Base-by-base conservation (phyloP, 2,797 vertebrate species). In the Eospalax fontanierii region DNA sequence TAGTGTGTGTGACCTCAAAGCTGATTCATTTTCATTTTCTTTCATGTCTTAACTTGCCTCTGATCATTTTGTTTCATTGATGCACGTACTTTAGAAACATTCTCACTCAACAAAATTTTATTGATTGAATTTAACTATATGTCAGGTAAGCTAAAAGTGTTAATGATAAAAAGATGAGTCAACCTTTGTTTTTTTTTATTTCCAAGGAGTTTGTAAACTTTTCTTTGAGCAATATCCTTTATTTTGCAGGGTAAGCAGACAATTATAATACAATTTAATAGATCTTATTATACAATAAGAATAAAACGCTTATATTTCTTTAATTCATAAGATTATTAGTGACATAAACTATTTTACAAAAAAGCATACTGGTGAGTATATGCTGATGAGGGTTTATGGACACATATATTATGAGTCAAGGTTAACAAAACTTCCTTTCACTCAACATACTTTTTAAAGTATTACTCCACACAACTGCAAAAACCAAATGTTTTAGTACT, bases 41-140 rank as follows among this genome's bases (percentile, higher is more conserved):
- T 90, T 73, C 18, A 66, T 78, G n/a, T 40, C n/a, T 74, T 86
- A 82, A 70, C 71, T 19, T 28, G 5, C 6, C 73, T 38, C n/a
- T 50, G 30, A 76, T 73, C 40, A 46, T 81, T 93, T 89, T 66
- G 12, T 90, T 94, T 40, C 14, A 65, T 24, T 89, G 61, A 85
- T 10, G 6, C 21, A 65, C 18, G 1, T 5, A 24, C 46, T 54
- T 80, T 71, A 87, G 63, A 19, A 63, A 57, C 3, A 68, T 73
- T 89, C 79, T 78, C 38, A 26, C 26, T 43, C 9, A 35, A 93
- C 35, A 50, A 75, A 94, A 59, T 61, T 21, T 21, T 79, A 50
- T 33, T 85, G 46, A 86, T 83, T 93, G 78, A 65, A 75, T 59
- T 83, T 38, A 76, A 35, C 28, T 89, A 38, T 43, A 65, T 15